These are phyloP conservation scores for Micromussa lordhowensis DNA, from an alignment of 92 coral and sea anemone species.

Conservation along the genomic window DNA sequence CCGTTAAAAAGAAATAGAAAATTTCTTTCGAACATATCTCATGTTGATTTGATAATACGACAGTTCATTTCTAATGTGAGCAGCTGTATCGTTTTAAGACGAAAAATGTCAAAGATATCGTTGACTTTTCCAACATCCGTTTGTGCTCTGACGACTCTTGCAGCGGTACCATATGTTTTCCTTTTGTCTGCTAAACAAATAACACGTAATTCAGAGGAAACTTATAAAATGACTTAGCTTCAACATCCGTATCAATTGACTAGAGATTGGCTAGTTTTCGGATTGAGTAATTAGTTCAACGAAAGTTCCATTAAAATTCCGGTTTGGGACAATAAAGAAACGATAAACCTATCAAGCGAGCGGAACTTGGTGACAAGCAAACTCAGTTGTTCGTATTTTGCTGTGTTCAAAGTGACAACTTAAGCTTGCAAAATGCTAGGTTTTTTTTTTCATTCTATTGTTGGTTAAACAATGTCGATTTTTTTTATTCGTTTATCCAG, in stretches of 20 bases:
- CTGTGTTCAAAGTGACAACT: neutral
- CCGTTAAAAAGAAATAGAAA: neutral
- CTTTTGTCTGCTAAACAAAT: slow-evolving; percentile 3
- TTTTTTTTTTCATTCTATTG: neutral
- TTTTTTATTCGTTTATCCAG: neutral
- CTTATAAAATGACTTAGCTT: neutral
- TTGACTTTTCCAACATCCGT: neutral
- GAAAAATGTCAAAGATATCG: neutral
- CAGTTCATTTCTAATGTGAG: neutral
- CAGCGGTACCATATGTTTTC: neutral
- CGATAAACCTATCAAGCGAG: neutral
- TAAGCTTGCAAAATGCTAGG: neutral
- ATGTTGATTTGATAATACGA: neutral
- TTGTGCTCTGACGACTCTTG: neutral
- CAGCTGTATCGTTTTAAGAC: slow-evolving; percentile 6
- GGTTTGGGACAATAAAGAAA: neutral
- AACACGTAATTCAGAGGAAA: neutral
- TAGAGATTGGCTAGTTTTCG: neutral
- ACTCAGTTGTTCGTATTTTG: neutral
- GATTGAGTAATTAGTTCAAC: neutral
- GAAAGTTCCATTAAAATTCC: neutral
- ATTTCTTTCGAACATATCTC: neutral
- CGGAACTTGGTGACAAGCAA: neutral
- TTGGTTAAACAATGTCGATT: neutral
- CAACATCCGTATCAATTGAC: neutral